Evolutionary conservation across 2,797 vertebrate genomes (phyloP), one percentile per base, ranked within the genome.

Genomic region (Acanthornis magna): DNA sequence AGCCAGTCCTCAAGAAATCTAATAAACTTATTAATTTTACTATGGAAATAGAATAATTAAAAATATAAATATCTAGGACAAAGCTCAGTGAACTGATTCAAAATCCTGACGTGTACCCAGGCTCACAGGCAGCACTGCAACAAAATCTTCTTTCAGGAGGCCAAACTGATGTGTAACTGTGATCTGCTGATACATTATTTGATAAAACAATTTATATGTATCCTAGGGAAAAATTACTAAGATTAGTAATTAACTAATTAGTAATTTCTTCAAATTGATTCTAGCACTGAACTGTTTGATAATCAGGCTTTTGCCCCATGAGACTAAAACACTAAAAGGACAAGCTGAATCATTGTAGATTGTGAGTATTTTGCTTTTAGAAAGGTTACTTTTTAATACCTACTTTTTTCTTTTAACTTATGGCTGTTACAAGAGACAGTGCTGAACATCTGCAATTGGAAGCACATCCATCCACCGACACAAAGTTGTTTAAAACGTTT

Each of bases 261-360:
- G 45, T 38, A 40, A 89, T 62, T 85, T 68, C 45, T 91, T 72
- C 87, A 79, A 83, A 83, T 91, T 65, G 83, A 85, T 83, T 84
- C 21, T 14, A 71, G 58, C 38, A 58, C 14, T 72, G 43, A 74
- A 58, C 48, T 71, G 32, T 26, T 80, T 77, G 45, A 71, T 21
- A 91, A 61, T 54, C 34, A 57, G 32, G 20, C 23, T 71, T 84
- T 62, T 17, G 29, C 6, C 26, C 48, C 62, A 54, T 15, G 60
- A 93, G 62, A 91, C 29, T 78, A 50, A 53, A 91, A 86, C 23
- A 53, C 7, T n/a, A 43, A 47, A 76, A 75, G 57, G 58, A 57
- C 15, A 65, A 88, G n/a, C 4, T 60, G 60, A 81, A 78, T 47
- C 47, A 16, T 13, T 90, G 9, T 12, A 45, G 12, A 73, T 71